Conservation (phyloP, 2,113 vertebrate genomes). For the Charina bottae region DNA sequence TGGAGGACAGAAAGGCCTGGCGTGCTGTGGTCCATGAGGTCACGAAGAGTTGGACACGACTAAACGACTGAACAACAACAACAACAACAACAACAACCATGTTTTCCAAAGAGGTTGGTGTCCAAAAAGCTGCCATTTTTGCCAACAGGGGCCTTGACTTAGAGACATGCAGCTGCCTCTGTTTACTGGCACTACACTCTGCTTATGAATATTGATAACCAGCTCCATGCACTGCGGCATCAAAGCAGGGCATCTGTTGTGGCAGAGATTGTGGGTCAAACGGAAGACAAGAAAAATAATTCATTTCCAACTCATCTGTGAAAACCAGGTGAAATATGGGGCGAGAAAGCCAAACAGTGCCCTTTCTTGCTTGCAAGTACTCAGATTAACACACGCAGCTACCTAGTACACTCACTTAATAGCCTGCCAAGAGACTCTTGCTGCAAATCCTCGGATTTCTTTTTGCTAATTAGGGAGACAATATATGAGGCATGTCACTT, state of each 20-base stretch:
- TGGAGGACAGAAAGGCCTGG: no score
- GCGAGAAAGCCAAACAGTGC: slow-evolving; percentile 34
- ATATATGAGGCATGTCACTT: slow-evolving; percentile 61
- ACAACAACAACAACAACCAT: no score
- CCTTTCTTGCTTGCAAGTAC: slow-evolving; percentile 36
- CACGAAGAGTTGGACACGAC: no score
- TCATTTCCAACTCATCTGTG: neutral
- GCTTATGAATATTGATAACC: slow-evolving; percentile 62
- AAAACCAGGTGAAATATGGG: slow-evolving; percentile 16
- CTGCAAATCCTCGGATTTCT: slow-evolving; percentile 57
- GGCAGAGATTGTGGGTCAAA: slow-evolving; percentile 12
- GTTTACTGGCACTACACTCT: slow-evolving; percentile 30
- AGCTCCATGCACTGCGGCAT: slow-evolving; percentile 24
- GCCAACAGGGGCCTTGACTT: slow-evolving; percentile 1
- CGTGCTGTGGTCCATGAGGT: no score
- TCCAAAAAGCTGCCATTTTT: slow-evolving; percentile 23
- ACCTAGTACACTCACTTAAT: slow-evolving; percentile 33
- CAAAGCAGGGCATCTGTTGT: slow-evolving; percentile 58
- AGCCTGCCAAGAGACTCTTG: slow-evolving; percentile 52
- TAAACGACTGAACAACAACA: no score
- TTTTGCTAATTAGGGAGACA: slow-evolving; percentile 62
- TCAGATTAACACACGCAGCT: slow-evolving; percentile 50
- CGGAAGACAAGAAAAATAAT: neutral
- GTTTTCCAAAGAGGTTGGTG: neutral
- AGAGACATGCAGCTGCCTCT: slow-evolving; percentile 34